Evolutionary conservation across 1,140 invertebrate species (phyloP), one percentile per base, ranked within the genome.

Genomic region (Thalassaphorura encarpata): DNA sequence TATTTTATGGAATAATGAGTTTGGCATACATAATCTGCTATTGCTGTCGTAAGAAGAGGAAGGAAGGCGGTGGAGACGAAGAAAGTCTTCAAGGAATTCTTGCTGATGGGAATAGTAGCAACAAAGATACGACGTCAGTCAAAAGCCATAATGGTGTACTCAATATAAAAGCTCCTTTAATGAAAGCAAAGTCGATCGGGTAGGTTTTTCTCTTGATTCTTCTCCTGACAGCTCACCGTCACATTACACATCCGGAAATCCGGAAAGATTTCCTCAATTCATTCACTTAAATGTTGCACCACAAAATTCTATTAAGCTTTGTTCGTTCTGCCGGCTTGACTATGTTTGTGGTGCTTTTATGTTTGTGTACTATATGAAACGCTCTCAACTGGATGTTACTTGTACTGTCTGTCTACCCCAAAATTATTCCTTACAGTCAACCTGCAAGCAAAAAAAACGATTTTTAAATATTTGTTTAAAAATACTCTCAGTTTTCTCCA

Each of bases 121-220:
- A 51, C 54, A 65, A 62, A 46, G 63, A 65, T 42, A 55, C 54
- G 5, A 60, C 50, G 19, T 62, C 63, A 18, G 53, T 64, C 59
- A 65, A 65, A 52, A 62, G 60, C 57, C 63, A 65, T 47, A 65
- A 65, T 51, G 63, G 63, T n/a, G 55, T 65, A 31, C 57, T 65
- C 42, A 54, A 52, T 31, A 50, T 65, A 13, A 65, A 60, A 33
- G 57, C 53, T 43, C 63, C 63, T 19, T 56, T 65, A 31, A 61
- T 62, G 46, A 62, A 60, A 52, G 58, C 54, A 23, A 65, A 58
- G 46, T 57, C 55, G 39, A 46, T 60, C 11, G 61, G 61, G 61
- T 62, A 54, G 59, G 61, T 36, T 36, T n/a, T 36, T 11, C n/a
- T 36, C 11, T 36, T n/a, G 33, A 11, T 36, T 36, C 33, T 11